These are phyloP conservation scores for Melinaea menophilus DNA, from an alignment of 2,888 invertebrate genomes.

Conservation along the genomic window DNA sequence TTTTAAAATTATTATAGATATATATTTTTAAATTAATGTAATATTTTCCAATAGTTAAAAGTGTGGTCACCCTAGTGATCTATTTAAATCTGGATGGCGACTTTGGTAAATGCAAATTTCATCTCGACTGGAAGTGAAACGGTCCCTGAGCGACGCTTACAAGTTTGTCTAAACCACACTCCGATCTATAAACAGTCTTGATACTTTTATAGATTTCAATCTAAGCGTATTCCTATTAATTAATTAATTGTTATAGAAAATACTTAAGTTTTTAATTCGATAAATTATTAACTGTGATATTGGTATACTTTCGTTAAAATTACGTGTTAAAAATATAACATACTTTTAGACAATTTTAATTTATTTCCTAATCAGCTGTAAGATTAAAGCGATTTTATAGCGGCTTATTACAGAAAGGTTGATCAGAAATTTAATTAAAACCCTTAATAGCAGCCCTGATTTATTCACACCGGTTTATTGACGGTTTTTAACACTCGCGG, in stretches of 20 bases:
- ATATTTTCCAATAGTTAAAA: not conserved
- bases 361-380: slow-evolving; percentile 15
- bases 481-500: slow-evolving; percentile 5
- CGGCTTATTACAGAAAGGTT: slow-evolving; percentile 12
- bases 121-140: slow-evolving; percentile 58
- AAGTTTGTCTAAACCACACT: slow-evolving; percentile 25
- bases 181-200: slow-evolving; percentile 10
- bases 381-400: slow-evolving; percentile 15
- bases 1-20: no score
- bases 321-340: no score
- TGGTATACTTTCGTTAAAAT: no score
- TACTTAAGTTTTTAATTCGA: no score
- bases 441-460: slow-evolving; percentile 15
- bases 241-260: no score
- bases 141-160: slow-evolving; percentile 35
- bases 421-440: slow-evolving; percentile 23
- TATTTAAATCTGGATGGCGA: slow-evolving; percentile 53
- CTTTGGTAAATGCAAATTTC: slow-evolving; percentile 63
- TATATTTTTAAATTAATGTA: not conserved
- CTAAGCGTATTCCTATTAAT: not conserved
- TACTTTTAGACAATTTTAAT: not conserved
- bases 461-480: slow-evolving; percentile 8
- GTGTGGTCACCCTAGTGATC: slow-evolving; percentile 28
- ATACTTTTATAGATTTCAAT: not conserved
- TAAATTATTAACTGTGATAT: no score